phyloP scores from a whole-genome alignment of 37 sponge, comb jelly and placozoan species.

The Dysidea cf. avara region DNA sequence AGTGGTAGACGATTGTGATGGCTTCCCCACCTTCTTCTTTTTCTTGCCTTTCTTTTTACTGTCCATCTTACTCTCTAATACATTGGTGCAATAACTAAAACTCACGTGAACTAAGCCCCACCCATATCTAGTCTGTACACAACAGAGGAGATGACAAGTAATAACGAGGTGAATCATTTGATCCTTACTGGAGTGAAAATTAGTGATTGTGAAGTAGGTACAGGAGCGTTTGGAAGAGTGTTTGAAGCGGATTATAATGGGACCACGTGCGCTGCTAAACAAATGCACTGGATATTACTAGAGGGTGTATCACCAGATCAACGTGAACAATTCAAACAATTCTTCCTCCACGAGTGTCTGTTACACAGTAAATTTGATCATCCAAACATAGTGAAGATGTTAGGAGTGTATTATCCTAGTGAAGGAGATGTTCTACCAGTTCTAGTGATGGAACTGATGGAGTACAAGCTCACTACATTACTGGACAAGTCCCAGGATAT shows the following conservation, averaged over 20 bases:
- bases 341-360: conserved; percentile 11
- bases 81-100: too few species aligned
- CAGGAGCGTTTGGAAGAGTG: conserved; percentile 5
- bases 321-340: neutral
- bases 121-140: too few species aligned
- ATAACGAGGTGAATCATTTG: too few species aligned
- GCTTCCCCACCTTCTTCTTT: too few species aligned
- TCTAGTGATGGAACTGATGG: conserved; percentile 22
- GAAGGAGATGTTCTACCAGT: neutral
- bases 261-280: conserved; percentile 22
- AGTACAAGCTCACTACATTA: neutral
- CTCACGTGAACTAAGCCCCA: too few species aligned
- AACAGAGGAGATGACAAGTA: too few species aligned
- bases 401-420: conserved; percentile 6
- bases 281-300: neutral
- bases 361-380: conserved; percentile 4
- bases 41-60: too few species aligned
- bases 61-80: too few species aligned
- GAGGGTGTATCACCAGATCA: conserved; percentile 2
- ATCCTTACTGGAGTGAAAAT: too few species aligned
- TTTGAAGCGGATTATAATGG: conserved; percentile 16
- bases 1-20: too few species aligned
- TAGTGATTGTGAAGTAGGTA: neutral
- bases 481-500: neutral
- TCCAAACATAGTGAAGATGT: conserved; percentile 17